Base-by-base conservation (phyloP, 2,113 vertebrate species). In the Macquaria ambigua region DNA sequence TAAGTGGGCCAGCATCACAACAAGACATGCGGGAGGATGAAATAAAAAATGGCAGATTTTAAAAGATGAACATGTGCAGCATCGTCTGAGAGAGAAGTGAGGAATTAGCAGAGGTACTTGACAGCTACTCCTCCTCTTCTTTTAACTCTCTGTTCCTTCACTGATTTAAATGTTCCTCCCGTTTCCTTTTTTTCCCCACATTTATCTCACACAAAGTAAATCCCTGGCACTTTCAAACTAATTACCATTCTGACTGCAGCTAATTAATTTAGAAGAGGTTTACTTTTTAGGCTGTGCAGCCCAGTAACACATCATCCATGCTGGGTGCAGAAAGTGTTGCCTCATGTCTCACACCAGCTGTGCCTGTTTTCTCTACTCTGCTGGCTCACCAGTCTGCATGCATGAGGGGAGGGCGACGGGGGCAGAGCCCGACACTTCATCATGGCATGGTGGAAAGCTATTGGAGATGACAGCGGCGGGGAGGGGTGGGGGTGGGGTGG, bases 261-360 rank as follows among this genome's bases (percentile, higher is more conserved):
- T 92, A 88, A 92, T 90, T 89, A 85, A 89, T 90, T 92, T 81
- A 37, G 79, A 84, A 88, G 80, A 68, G 89, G 82, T 92, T 92
- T 90, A 77, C 73, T 86, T 90, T 91, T 77, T 74, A 78, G 85
- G 74, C 62, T 12, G 83, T 59, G 79, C 48, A 64, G 84, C 72
- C 75, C 84, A n/a, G 69, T 56, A 86, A 82, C 86, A 83, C 76
- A 83, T 84, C 89, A 81, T 84, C 74, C 43, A 73, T 23, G 82
- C 66, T 28, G 55, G 77, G 81, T 83, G 84, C 53, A 79, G 61
- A 61, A 83, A 86, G 86, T 76, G 82, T 81, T 87, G 80, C 86
- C 77, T 84, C 82, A 37, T 81, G 83, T 79, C 88, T 86, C 86
- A 71, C 82, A 79, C 86, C 91, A 90, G 92, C 89, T 93, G 89